A percentile compares a stretch with the other conserved stretches of the same genome.
phyloP scores from a whole-genome alignment of 2,797 vertebrate species.

The Sebastes melanostomus region DNA sequence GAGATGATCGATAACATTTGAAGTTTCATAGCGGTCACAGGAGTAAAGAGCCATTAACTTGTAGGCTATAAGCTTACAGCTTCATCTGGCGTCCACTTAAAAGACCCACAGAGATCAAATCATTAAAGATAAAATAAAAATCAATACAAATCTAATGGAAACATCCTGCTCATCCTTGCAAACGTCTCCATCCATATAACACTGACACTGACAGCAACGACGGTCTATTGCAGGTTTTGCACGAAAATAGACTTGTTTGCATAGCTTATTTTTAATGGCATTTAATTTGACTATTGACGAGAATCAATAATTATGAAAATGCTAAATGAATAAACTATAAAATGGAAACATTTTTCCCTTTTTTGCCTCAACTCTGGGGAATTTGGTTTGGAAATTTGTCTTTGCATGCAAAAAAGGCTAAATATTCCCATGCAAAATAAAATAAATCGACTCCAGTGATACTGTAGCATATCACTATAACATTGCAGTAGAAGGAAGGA shows the following conservation, averaged over 20 bases:
- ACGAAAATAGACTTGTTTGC: neutral
- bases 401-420: neutral
- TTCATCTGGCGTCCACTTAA: conserved; percentile 26
- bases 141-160: conserved; percentile 56
- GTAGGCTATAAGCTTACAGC: neutral
- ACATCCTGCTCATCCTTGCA: neutral
- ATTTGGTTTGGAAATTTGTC: neutral
- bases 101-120: conserved; percentile 46
- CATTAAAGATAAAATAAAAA: conserved; percentile 38
- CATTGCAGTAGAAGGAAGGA: neutral
- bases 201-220: neutral
- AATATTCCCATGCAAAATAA: neutral
- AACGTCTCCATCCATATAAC: neutral
- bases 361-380: neutral
- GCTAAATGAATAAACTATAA: neutral
- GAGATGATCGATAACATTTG: conserved; percentile 57
- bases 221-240: neutral
- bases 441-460: neutral
- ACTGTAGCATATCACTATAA: neutral
- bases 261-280: too few species aligned
- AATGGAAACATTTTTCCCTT: neutral
- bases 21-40: conserved; percentile 56
- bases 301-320: neutral
- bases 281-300: too few species aligned
- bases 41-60: conserved; percentile 67